Base-by-base conservation (phyloP, 1,140 invertebrate species). In the Propsilocerus akamusi region DNA sequence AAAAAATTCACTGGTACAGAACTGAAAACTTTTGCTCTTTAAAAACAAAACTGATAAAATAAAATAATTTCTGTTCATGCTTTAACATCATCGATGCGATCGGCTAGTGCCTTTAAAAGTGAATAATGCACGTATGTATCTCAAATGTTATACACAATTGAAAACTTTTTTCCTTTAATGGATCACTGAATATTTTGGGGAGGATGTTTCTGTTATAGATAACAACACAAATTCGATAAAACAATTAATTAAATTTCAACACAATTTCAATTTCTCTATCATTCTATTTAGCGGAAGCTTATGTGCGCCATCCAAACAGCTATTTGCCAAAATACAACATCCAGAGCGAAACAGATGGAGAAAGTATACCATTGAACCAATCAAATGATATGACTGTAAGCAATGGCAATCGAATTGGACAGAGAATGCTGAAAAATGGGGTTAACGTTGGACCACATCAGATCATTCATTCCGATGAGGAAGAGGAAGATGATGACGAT, bases 241-340 rank as follows among this genome's bases (percentile, higher is more conserved):
- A 30, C 28, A 30, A 30, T 30, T 30, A 30, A 30, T 30, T 30
- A 30, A 30, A 26, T 30, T 30, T 30, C n/a, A 30, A 11, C 28
- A 2, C n/a, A 8, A 2, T 10, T 41, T 17, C 17, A 41, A 17
- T 48, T 48, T 51, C 48, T 53, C 50, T 37, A 24, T 49, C 32
- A 28, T 47, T 51, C 25, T 50, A 12, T 50, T 53, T 58, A 74
- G 72, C 79, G 51, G 77, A 77, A 54, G 78, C 80, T 61, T 87
- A 86, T 64, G 68, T 85, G 55, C 73, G 82, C 53, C 83, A 90
- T 71, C 84, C 83, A 41, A 84, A 90, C 66, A 78, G 82, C 49
- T 92, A 91, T 68, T 72, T 91, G 57, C 86, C 87, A 30, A 72
- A 74, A 52, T 80, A 81, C 59, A 81, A 77, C 58, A 76, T 80